A percentile compares a stretch with the other conserved stretches of the same genome.
These are phyloP conservation scores for Brienomyrus brachyistius DNA, from an alignment of 2,113 vertebrate species.

Conservation along the genomic window DNA sequence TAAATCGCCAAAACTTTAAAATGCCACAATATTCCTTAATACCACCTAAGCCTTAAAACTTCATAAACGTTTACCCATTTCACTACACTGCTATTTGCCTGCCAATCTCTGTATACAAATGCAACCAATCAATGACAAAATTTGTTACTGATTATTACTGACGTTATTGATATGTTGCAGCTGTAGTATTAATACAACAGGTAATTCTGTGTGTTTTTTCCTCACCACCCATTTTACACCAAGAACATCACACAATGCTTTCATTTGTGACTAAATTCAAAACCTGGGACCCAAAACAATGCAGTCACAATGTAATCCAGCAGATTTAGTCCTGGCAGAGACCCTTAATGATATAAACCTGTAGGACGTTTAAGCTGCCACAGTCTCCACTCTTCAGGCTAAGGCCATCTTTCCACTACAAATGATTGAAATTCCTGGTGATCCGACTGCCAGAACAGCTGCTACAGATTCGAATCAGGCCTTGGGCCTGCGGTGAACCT, in stretches of 20 bases:
- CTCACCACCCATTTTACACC: background rate
- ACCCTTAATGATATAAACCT: background rate
- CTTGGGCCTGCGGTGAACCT: background rate
- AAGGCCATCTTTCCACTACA: background rate
- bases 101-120: background rate
- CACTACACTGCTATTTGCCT: background rate
- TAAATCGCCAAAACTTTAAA: background rate
- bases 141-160: background rate
- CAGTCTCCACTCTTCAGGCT: background rate
- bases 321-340: background rate
- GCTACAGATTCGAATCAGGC: background rate
- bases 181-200: background rate
- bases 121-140: background rate
- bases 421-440: background rate
- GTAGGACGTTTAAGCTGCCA: background rate
- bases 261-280: background rate
- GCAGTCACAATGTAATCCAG: background rate
- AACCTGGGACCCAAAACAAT: background rate
- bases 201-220: background rate
- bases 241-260: background rate
- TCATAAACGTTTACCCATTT: background rate
- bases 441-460: background rate
- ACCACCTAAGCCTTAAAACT: background rate
- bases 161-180: background rate
- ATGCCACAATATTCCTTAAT: background rate